phyloP scores from a whole-genome alignment of 2,113 vertebrate species.

The Struthio camelus region DNA sequence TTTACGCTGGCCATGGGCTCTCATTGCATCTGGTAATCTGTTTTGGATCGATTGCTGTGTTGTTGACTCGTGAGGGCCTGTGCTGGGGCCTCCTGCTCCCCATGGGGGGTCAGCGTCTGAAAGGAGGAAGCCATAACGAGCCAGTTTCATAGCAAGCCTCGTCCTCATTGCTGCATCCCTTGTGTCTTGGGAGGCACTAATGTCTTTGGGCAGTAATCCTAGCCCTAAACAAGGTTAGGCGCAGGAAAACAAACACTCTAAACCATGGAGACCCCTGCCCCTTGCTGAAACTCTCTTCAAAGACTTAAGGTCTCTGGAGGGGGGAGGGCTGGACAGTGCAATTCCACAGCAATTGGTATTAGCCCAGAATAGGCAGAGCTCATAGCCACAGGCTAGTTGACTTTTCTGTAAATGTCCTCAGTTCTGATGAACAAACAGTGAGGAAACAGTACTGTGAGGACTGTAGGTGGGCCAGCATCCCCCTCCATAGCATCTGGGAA shows the following conservation, averaged over 20 bases:
- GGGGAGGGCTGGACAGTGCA: neutral
- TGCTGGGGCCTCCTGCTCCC: slow-evolving; percentile 76
- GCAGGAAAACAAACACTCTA: slow-evolving; percentile 95
- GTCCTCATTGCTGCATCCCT: slow-evolving; percentile 85
- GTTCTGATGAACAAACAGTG: slow-evolving; percentile 37
- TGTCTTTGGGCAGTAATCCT: slow-evolving; percentile 93
- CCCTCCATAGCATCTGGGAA: neutral
- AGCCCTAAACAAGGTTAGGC: slow-evolving; percentile 91
- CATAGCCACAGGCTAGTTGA: slow-evolving; percentile 26
- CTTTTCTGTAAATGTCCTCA: neutral
- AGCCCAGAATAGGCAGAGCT: neutral
- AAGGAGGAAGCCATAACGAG: slow-evolving; percentile 90
- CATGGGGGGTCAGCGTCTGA: slow-evolving; percentile 78
- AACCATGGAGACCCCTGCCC: slow-evolving; percentile 60
- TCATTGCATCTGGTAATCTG: slow-evolving; percentile 83
- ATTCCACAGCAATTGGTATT: slow-evolving; percentile 1
- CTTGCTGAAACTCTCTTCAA: slow-evolving; percentile 63
- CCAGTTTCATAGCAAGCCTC: slow-evolving; percentile 83
- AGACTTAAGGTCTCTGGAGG: slow-evolving; percentile 40
- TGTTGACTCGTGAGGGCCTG: slow-evolving; percentile 77
- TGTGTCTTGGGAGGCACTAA: slow-evolving; percentile 95
- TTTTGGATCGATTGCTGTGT: slow-evolving; percentile 88
- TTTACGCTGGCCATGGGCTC: slow-evolving; percentile 84
- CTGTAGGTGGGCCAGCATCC: neutral
- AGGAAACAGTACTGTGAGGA: neutral